These are phyloP conservation scores for Aleiodes sp. DNA, from an alignment of 1,140 invertebrate genomes.

Conservation along the genomic window DNA sequence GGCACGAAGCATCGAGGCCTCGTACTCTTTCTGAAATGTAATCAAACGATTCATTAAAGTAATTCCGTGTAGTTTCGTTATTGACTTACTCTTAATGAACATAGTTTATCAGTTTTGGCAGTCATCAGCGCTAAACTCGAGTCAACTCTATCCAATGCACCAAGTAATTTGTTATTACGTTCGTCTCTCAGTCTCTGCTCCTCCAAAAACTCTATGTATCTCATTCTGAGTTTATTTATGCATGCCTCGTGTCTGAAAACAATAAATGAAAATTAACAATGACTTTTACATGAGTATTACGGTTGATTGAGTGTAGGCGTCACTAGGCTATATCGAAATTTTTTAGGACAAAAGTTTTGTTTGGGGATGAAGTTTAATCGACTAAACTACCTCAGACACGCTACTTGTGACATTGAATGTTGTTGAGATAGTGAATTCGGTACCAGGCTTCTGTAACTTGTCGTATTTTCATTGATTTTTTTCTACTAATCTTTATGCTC, in stretches of 20 bases:
- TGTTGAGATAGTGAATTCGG: conserved; percentile 2
- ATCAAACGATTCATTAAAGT: too few relatives aligned
- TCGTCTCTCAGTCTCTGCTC: conserved; percentile 69
- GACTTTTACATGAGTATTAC: neutral
- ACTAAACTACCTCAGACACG: conserved; percentile 31
- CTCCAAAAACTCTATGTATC: conserved; percentile 71
- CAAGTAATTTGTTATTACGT: conserved; percentile 69
- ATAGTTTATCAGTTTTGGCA: conserved; percentile 71
- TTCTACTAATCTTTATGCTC: neutral
- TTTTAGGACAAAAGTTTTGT: conserved; percentile 4
- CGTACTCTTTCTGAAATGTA: conserved; percentile 56
- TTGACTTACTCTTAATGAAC: conserved; percentile 68
- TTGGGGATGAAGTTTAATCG: conserved; percentile 20
- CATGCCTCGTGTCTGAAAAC: conserved; percentile 58
- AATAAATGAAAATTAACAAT: conserved; percentile 24
- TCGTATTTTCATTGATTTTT: conserved; percentile 34
- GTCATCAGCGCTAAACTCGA: conserved; percentile 67
- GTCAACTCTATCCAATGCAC: conserved; percentile 69
- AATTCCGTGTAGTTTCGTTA: neutral
- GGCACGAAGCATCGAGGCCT: conserved; percentile 48
- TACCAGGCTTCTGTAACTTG: conserved; percentile 34
- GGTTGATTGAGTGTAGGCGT: neutral
- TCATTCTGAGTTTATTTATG: conserved; percentile 66
- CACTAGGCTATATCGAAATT: neutral
- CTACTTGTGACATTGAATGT: conserved; percentile 36